phyloP scores from a whole-genome alignment of 2,888 invertebrate genomes.

The Cephonodes hylas region DNA sequence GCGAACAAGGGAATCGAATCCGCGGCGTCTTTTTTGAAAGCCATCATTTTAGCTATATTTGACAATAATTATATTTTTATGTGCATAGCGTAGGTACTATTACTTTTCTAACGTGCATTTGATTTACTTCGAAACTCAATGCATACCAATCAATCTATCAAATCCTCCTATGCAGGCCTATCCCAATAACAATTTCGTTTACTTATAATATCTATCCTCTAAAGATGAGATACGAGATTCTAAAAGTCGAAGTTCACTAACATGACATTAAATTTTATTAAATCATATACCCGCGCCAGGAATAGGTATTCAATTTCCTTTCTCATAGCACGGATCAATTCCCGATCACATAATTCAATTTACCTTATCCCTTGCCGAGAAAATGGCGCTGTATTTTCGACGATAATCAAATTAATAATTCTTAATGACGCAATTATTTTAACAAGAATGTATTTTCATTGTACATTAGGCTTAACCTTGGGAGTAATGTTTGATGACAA shows the following conservation, averaged over 20 bases:
- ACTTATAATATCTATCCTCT: too few species aligned
- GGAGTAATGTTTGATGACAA: background rate
- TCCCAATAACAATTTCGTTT: too few species aligned
- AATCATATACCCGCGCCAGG: slow-evolving; percentile 18
- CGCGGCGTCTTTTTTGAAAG: too few species aligned
- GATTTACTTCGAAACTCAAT: too few species aligned
- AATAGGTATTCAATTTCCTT: slow-evolving; percentile 38
- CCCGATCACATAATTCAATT: slow-evolving; percentile 65
- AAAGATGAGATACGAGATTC: too few species aligned
- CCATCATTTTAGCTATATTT: too few species aligned
- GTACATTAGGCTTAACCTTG: slow-evolving; percentile 1
- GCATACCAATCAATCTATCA: too few species aligned
- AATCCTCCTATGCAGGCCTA: too few species aligned
- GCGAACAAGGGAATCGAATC: too few species aligned
- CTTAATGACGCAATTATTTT: slow-evolving; percentile 55
- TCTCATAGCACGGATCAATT: slow-evolving; percentile 54
- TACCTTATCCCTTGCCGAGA: slow-evolving; percentile 59
- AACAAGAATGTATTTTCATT: slow-evolving; percentile 35
- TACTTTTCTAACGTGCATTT: too few species aligned
- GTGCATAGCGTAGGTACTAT: too few species aligned
- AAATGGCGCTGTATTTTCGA: slow-evolving; percentile 58
- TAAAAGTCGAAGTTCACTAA: background rate
- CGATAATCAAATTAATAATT: slow-evolving; percentile 65
- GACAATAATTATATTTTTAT: too few species aligned
- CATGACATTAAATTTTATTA: slow-evolving; percentile 17